phyloP scores from a whole-genome alignment of 2,113 vertebrate genomes.

The Amphiprion percula region DNA sequence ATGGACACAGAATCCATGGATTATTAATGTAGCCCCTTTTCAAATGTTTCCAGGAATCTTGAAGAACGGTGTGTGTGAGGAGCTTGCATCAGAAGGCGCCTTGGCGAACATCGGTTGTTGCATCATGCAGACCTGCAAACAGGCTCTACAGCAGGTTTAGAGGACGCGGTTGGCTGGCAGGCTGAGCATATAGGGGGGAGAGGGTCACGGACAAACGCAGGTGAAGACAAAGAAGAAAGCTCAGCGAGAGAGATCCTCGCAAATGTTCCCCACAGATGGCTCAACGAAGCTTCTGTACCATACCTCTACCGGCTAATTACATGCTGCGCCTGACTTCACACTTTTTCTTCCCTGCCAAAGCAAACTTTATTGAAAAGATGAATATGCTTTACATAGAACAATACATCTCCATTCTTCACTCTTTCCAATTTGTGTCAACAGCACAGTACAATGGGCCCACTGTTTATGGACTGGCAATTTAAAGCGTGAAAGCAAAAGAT shows the following conservation, averaged over 20 bases:
- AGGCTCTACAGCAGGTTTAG: slow-evolving; percentile 29
- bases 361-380: slow-evolving; percentile 70
- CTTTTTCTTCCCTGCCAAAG: slow-evolving; percentile 41
- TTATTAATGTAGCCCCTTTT: slow-evolving; percentile 75
- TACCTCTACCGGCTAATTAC: slow-evolving; percentile 72
- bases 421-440: slow-evolving; percentile 75
- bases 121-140: slow-evolving; percentile 51
- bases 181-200: slow-evolving; percentile 14
- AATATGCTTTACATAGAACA: slow-evolving; percentile 70
- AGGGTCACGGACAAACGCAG: slow-evolving; percentile 47
- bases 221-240: slow-evolving; percentile 47
- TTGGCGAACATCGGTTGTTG: slow-evolving; percentile 51
- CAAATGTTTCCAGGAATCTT: slow-evolving; percentile 69
- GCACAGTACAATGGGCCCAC: slow-evolving; percentile 60
- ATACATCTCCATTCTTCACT: slow-evolving; percentile 70
- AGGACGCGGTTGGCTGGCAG: slow-evolving; percentile 47
- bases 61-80: slow-evolving; percentile 42
- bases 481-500: slow-evolving; percentile 52
- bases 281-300: slow-evolving; percentile 19
- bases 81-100: slow-evolving; percentile 54
- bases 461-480: slow-evolving; percentile 70
- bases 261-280: slow-evolving; percentile 59
- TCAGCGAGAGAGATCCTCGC: slow-evolving; percentile 36
- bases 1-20: slow-evolving; percentile 58
- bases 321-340: slow-evolving; percentile 57